Evolutionary conservation across 2,888 invertebrate genomes (phyloP).

Genomic region (Xanthostigma xanthostigma): DNA sequence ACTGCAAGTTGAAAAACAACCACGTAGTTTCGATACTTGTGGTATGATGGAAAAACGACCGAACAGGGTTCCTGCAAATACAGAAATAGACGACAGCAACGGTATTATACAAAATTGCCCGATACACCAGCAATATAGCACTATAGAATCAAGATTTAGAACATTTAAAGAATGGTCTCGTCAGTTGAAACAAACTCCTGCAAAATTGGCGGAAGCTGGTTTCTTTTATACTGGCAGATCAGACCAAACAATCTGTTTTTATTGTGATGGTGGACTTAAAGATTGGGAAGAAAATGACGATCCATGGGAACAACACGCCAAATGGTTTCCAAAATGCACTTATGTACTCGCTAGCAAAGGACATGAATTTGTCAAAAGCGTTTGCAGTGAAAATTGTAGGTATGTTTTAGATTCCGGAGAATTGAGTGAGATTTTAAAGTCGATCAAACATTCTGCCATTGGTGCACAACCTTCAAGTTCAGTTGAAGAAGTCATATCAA

Average conservation of each 20-base stretch:
- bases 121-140: slow-evolving; percentile 38
- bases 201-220: slow-evolving; percentile 73
- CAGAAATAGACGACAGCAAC: slow-evolving; percentile 21
- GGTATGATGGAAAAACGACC: slow-evolving; percentile 26
- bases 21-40: slow-evolving; percentile 24
- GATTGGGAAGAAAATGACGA: slow-evolving; percentile 87
- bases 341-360: slow-evolving; percentile 72
- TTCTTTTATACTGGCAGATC: slow-evolving; percentile 82
- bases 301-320: slow-evolving; percentile 90
- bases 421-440: too few species aligned
- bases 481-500: too few species aligned
- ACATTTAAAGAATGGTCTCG: slow-evolving; percentile 72
- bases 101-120: slow-evolving; percentile 7
- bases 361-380: slow-evolving; percentile 54
- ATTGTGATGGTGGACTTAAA: slow-evolving; percentile 84
- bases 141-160: slow-evolving; percentile 50
- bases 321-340: slow-evolving; percentile 80
- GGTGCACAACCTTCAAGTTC: too few species aligned
- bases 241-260: slow-evolving; percentile 85
- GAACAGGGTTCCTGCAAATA: too few species aligned
- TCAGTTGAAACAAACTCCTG: slow-evolving; percentile 62
- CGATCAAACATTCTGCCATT: too few species aligned
- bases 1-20: slow-evolving; percentile 22
- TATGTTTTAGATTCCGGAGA: too few species aligned
- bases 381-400: slow-evolving; percentile 33